Percentiles rank a stretch among this genome's conserved stretches.
Conservation (phyloP, 2,888 invertebrate genomes). For the Acanthococcus lagerstroemiae region DNA sequence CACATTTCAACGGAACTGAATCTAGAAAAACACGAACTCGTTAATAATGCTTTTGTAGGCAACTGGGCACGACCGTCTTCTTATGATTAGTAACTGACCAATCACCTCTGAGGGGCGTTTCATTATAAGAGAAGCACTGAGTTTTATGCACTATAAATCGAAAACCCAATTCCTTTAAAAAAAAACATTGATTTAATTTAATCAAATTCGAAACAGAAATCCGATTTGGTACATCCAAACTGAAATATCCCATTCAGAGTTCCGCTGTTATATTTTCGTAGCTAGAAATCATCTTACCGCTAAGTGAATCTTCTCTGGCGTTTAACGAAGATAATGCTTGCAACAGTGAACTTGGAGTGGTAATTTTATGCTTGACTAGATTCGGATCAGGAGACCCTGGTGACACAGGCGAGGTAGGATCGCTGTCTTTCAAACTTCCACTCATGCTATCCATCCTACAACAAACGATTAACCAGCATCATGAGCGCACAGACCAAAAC, state of each 20-base stretch:
- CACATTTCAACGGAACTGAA: not conserved
- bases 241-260: not conserved
- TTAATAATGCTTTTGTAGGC: no score
- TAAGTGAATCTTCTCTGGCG: not conserved
- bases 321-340: conserved; percentile 48
- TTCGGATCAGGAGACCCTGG: conserved; percentile 60
- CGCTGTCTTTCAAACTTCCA: conserved; percentile 83
- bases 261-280: no score
- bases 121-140: no score
- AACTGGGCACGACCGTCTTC: no score
- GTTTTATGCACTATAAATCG: no score
- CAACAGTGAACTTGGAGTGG: conserved; percentile 49
- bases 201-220: not conserved
- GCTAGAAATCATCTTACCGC: not conserved
- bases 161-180: no score
- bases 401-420: conserved; percentile 78
- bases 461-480: conserved; percentile 25
- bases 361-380: conserved; percentile 35
- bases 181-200: no score
- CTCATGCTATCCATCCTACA: conserved; percentile 83
- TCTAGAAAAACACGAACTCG: no score
- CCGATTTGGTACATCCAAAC: not conserved
- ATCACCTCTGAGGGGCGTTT: no score
- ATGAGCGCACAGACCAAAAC: not conserved
- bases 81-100: no score